A percentile compares a stretch with the other conserved stretches of the same genome.
Conservation (phyloP, 2,797 vertebrate species). For the Pseudomugil gertrudae region DNA sequence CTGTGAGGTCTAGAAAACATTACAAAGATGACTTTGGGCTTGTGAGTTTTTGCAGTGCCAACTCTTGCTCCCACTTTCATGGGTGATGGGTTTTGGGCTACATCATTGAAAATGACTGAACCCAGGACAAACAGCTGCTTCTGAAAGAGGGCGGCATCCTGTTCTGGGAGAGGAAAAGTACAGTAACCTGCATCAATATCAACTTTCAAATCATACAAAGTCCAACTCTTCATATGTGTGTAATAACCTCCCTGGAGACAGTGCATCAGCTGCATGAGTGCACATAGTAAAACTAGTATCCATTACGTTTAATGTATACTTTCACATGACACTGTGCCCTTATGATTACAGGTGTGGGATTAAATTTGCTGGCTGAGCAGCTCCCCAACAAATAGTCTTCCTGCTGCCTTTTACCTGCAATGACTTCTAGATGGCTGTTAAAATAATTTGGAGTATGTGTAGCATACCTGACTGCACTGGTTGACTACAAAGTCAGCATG, state of each 20-base stretch:
- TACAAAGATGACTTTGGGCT: conserved; percentile 48
- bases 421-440: conserved; percentile 1
- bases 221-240: conserved; percentile 25
- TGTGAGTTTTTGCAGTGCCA: conserved; percentile 51
- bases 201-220: conserved; percentile 42
- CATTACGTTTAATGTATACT: conserved; percentile 45
- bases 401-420: conserved; percentile 15
- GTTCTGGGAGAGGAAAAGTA: conserved; percentile 31
- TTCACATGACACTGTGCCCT: conserved; percentile 40
- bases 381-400: conserved; percentile 28
- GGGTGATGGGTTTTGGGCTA: conserved; percentile 63
- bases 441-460: conserved; percentile 31
- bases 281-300: conserved; percentile 42
- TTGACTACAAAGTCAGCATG: conserved; percentile 15
- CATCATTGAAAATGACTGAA: conserved; percentile 63
- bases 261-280: conserved; percentile 40
- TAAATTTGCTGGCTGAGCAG: conserved; percentile 19
- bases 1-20: conserved; percentile 66
- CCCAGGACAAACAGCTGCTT: conserved; percentile 63
- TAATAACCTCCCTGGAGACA: conserved; percentile 52
- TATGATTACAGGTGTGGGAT: conserved; percentile 46
- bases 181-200: conserved; percentile 39
- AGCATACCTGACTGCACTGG: conserved; percentile 18
- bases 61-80: conserved; percentile 60
- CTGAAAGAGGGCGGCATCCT: conserved; percentile 44